Evolutionary conservation across 1,140 invertebrate species (phyloP), one percentile per base, ranked within the genome.

Genomic region (Yoshiicerus persimilis): DNA sequence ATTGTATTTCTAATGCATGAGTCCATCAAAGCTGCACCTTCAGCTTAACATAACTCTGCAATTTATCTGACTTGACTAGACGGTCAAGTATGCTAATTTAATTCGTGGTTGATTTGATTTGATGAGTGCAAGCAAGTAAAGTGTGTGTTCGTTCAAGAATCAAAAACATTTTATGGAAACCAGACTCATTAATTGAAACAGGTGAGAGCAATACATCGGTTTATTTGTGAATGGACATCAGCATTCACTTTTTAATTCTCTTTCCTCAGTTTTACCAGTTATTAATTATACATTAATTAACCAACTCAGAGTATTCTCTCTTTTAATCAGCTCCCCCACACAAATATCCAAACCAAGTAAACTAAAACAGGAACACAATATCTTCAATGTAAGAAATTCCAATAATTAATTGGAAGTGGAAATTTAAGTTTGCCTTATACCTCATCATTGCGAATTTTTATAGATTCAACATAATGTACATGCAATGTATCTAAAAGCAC

Each of bases 11-110:
- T n/a, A 34, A 20, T 80, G 75, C 32, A 80, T 80, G 75, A 80
- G 32, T 10, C 34, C 0, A 23, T 34, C 75, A 34, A 34, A 56
- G 47, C 47, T 56, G 47, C 47, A 56, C 47, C 47, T 56, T n/a
- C 47, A 56, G 47, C 47, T 56, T 56, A 56, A 56, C 47, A 56
- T 56, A 56, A 56, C 47, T 56, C 47, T 56, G 47, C 47, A 56
- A 56, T 56, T 56, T 56, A 56, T 56, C 20, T 56, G 75, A 80
- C 27, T 80, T 80, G 30, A 80, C 75, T 32, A 80, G 75, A 80
- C 4, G 75, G 75, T 80, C 75, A 80, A 80, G 75, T 80, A 80
- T 80, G 75, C 75, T 80, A 80, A 80, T 80, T 80, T 80, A 70
- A 34, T 80, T 80, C 75, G 75, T 80, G 75, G 32, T 9, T 77